Conservation (phyloP, 2,113 vertebrate genomes). For the Tachysurus fulvidraco region DNA sequence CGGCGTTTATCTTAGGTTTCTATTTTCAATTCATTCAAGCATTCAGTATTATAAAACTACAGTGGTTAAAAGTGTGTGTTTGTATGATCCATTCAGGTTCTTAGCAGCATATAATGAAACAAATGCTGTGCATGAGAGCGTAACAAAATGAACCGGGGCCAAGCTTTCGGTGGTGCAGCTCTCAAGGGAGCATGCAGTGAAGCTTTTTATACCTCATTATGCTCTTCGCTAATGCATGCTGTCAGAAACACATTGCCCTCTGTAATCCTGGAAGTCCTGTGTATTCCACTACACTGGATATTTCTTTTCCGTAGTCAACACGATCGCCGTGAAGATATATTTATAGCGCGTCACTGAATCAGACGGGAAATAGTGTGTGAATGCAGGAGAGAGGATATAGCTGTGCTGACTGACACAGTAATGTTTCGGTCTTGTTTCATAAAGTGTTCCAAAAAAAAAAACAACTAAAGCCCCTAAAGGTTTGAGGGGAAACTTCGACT, state of each 20-base stretch:
- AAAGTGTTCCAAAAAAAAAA: background rate
- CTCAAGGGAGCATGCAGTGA: background rate
- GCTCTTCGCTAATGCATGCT: background rate
- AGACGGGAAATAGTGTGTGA: background rate
- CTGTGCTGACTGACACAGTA: background rate
- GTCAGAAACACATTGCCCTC: background rate
- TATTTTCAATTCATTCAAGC: background rate
- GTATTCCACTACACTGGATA: background rate
- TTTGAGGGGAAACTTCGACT: background rate
- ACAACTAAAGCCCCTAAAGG: background rate
- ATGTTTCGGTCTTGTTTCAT: background rate
- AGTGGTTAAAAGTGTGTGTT: background rate
- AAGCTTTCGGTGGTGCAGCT: background rate
- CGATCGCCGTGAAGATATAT: background rate
- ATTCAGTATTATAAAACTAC: too few relatives aligned
- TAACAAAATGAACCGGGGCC: background rate
- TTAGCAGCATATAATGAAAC: background rate
- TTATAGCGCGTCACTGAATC: background rate
- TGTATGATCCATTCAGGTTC: background rate
- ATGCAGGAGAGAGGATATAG: background rate
- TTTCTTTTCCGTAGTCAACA: too few relatives aligned
- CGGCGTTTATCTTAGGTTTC: background rate
- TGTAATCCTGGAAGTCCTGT: background rate
- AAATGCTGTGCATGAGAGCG: background rate
- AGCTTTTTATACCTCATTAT: background rate